Conservation (phyloP, 2,113 vertebrate genomes). For the Sorex fumeus region DNA sequence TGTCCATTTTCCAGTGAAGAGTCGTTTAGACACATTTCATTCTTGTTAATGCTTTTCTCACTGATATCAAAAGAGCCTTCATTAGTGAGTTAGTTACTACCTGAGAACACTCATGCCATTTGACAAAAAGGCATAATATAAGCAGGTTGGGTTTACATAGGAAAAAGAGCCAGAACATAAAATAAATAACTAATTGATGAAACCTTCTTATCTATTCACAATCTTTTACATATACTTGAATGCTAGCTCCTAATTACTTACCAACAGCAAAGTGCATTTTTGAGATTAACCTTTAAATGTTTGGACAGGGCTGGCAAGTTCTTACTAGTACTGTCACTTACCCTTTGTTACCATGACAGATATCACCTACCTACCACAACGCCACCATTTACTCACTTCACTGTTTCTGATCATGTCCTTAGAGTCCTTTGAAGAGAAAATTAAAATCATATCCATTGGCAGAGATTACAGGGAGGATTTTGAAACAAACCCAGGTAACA, state of each 20-base stretch:
- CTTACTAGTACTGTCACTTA: neutral
- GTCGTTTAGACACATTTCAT: neutral
- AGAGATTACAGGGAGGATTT: neutral
- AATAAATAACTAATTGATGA: slow-evolving; percentile 59
- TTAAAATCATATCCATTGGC: neutral
- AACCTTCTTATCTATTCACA: neutral
- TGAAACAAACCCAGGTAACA: neutral
- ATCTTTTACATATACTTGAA: slow-evolving; percentile 58
- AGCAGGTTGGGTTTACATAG: neutral
- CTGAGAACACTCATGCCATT: slow-evolving; percentile 41
- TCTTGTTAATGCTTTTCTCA: neutral
- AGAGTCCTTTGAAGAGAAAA: neutral
- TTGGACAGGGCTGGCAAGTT: neutral
- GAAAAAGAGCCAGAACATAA: slow-evolving; percentile 21
- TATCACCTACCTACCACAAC: neutral
- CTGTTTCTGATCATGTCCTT: neutral
- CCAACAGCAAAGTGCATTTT: slow-evolving; percentile 50
- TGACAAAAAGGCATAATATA: slow-evolving; percentile 48
- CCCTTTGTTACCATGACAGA: neutral
- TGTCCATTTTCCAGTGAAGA: neutral
- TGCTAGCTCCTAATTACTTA: slow-evolving; percentile 70
- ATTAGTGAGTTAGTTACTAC: slow-evolving; percentile 33
- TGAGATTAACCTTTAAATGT: slow-evolving; percentile 57
- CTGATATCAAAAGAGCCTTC: neutral
- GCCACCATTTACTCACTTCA: neutral